A percentile compares a stretch with the other conserved stretches of the same genome.
Evolutionary conservation across 1,140 invertebrate genomes (phyloP).

Genomic region (Bombyx mori): ASM3026992v2 NC_085130.1:933501-934000

Average conservation of each 20-base stretch:
- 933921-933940: slow-evolving; percentile 51
- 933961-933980: slow-evolving; percentile 65
- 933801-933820: slow-evolving; percentile 67
- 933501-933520: slow-evolving; percentile 59
- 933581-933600: slow-evolving; percentile 32
- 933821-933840: slow-evolving; percentile 54
- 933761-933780: slow-evolving; percentile 45
- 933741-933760: slow-evolving; percentile 35
- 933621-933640: slow-evolving; percentile 58
- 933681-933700: slow-evolving; percentile 49
- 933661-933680: slow-evolving; percentile 62
- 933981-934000: slow-evolving; percentile 66
- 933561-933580: slow-evolving; percentile 40
- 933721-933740: slow-evolving; percentile 32
- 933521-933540: slow-evolving; percentile 50
- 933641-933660: slow-evolving; percentile 51
- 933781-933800: slow-evolving; percentile 67
- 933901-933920: slow-evolving; percentile 56
- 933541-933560: slow-evolving; percentile 37
- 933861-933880: slow-evolving; percentile 66
- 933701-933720: slow-evolving; percentile 41
- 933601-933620: slow-evolving; percentile 32
- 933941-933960: slow-evolving; percentile 47
- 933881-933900: slow-evolving; percentile 47
- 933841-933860: slow-evolving; percentile 61